These are phyloP conservation scores for Polypterus bichir DNA, from an alignment of 2,113 vertebrate species.

Conservation along the genomic window DNA sequence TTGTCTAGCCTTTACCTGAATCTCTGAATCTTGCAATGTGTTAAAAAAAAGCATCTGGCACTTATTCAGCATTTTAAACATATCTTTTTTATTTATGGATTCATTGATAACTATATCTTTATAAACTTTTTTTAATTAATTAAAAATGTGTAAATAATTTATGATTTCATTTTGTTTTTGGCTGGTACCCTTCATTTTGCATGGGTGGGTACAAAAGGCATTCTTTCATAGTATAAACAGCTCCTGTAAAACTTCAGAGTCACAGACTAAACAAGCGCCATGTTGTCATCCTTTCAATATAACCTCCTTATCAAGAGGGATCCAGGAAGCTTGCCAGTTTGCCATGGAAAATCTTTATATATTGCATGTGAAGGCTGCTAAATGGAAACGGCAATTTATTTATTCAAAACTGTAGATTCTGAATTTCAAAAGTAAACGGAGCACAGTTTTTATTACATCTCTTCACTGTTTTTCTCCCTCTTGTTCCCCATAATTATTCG, in stretches of 20 bases:
- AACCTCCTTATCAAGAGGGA: constrained; percentile 1
- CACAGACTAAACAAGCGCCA: neutral
- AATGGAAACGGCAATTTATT: no score
- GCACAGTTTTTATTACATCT: no score
- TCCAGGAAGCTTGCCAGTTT: constrained; percentile 1
- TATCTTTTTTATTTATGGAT: neutral
- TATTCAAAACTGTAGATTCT: no score
- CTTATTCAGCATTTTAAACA: neutral
- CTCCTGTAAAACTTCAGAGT: neutral
- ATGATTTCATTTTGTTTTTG: constrained; percentile 1
- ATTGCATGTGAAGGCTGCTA: no score
- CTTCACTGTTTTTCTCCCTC: no score
- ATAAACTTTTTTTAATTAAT: constrained; percentile 1
- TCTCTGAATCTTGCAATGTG: no score
- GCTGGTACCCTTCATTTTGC: neutral
- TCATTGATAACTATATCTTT: neutral
- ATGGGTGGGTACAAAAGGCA: neutral
- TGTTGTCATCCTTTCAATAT: neutral
- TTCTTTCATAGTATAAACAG: neutral
- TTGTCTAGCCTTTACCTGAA: no score
- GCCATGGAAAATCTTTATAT: constrained; percentile 1
- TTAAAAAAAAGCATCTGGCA: neutral
- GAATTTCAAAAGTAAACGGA: no score
- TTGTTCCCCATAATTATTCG: no score
- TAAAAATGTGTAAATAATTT: neutral